A percentile compares a stretch with the other conserved stretches of the same genome.
Evolutionary conservation across 2,888 invertebrate genomes (phyloP).

Genomic region (Eulithis testata): DNA sequence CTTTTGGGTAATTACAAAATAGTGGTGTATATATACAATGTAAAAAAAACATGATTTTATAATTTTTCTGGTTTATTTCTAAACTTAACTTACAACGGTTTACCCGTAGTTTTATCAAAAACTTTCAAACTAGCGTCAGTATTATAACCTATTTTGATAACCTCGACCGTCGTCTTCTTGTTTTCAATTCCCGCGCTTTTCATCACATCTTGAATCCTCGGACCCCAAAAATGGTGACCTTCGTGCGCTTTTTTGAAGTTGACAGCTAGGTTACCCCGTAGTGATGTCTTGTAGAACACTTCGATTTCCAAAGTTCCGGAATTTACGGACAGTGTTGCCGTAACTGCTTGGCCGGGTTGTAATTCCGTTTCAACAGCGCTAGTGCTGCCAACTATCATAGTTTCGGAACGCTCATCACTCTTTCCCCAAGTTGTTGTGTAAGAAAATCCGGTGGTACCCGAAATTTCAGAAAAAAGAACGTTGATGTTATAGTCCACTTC

Average conservation of each 20-base stretch:
- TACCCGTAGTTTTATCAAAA: slow-evolving; percentile 59
- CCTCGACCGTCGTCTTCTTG: slow-evolving; percentile 53
- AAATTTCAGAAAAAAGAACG: slow-evolving; percentile 58
- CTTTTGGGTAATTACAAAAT: too few relatives aligned
- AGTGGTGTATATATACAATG: too few relatives aligned
- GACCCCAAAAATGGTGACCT: slow-evolving; percentile 70
- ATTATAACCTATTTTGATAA: slow-evolving; percentile 61
- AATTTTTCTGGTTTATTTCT: background rate
- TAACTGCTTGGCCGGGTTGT: slow-evolving; percentile 62
- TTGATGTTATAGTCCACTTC: slow-evolving; percentile 66
- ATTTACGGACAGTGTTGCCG: slow-evolving; percentile 63
- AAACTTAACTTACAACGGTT: slow-evolving; percentile 48
- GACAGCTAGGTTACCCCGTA: slow-evolving; percentile 66
- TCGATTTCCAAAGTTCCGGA: slow-evolving; percentile 63
- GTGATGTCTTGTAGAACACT: slow-evolving; percentile 54
- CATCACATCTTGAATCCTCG: slow-evolving; percentile 58
- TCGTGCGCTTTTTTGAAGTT: slow-evolving; percentile 58
- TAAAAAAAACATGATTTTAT: too few relatives aligned
- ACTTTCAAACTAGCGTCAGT: slow-evolving; percentile 65
- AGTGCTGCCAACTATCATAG: slow-evolving; percentile 60
- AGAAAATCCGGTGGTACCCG: slow-evolving; percentile 60
- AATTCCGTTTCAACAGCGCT: slow-evolving; percentile 66
- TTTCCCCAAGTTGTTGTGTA: slow-evolving; percentile 63
- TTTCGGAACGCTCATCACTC: slow-evolving; percentile 63
- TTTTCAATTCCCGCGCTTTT: slow-evolving; percentile 54